phyloP scores from a whole-genome alignment of 1,140 invertebrate species.

The Limonius californicus region DNA sequence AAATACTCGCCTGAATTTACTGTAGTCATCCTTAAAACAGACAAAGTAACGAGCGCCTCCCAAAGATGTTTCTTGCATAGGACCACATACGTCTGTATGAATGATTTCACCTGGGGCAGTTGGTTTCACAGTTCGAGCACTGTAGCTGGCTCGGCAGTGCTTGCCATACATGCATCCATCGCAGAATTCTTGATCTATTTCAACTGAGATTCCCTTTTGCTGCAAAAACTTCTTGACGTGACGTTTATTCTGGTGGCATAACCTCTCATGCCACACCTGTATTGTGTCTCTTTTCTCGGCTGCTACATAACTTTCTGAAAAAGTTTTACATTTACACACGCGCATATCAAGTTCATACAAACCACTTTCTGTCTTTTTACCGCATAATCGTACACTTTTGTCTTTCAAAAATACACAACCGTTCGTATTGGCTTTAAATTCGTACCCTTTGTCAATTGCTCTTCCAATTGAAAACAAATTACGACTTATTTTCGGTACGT shows the following conservation, averaged over 20 bases:
- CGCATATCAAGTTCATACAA: constrained; percentile 20
- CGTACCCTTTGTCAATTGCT: constrained; percentile 34
- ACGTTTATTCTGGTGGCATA: constrained; percentile 46
- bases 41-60: constrained; percentile 34
- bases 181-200: constrained; percentile 31
- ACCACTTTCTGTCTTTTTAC: constrained; percentile 7
- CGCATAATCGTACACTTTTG: constrained; percentile 9
- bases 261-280: constrained; percentile 43
- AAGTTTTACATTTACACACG: background rate
- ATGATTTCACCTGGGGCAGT: constrained; percentile 49
- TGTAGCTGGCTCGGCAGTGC: constrained; percentile 39
- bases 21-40: constrained; percentile 44
- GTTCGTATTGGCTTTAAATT: constrained; percentile 23
- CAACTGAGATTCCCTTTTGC: constrained; percentile 31
- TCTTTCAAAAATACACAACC: constrained; percentile 6
- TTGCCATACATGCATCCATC: constrained; percentile 46
- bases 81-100: constrained; percentile 43
- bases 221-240: constrained; percentile 41
- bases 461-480: constrained; percentile 45
- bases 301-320: background rate
- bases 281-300: constrained; percentile 19
- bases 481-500: constrained; percentile 43
- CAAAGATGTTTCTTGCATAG: constrained; percentile 21
- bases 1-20: constrained; percentile 34
- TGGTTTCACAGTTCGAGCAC: constrained; percentile 27